Base-by-base conservation (phyloP, 2,113 vertebrate species). In the Labeo catla region DNA sequence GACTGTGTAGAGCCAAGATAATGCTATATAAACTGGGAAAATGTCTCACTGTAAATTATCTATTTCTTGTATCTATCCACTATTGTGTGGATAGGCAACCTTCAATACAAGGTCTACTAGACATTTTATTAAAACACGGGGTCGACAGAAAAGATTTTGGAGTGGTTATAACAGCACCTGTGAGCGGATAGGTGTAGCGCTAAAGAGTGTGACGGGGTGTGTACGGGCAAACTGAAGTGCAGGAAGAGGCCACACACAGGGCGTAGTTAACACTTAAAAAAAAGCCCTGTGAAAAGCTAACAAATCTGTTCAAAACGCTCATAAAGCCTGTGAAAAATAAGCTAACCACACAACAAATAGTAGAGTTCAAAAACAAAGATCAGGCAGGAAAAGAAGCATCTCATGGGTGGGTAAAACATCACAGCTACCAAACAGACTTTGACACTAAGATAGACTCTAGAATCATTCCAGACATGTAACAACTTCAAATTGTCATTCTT, bases 261-360 rank as follows among this genome's bases (percentile, higher is more conserved):
- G 94, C 91, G 94, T 93, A 92, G 94, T 92, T 94, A 89, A 95
- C 95, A 94, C 93, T 91, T 94, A 45, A 59, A 76, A 86, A 6
- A 91, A 89, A 90, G 86, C 89, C 82, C 73, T 83, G 90, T 84
- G 80, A 83, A 88, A 54, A 85, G 59, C 63, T 72, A 74, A 81
- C 84, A 89, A 86, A 90, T 86, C 89, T 84, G 86, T 91, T 76
- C 85, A 85, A 88, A 86, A 73, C 52, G 23, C 85, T 86, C 10
- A 2, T 68, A 59, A 57, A 79, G 90, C 90, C 84, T 91, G 88
- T 91, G 76, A 83, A 72, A 86, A 84, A 88, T 81, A 84, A 76
- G 16, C 52, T 57, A 89, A 89, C 87, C 87, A 87, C 88, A 86
- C 78, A 88, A 81, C 52, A 90, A 77, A 73, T 77, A 28, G 70